A percentile compares a stretch with the other conserved stretches of the same genome.
Conservation (phyloP, 2,797 vertebrate genomes). For the Picus viridis region DNA sequence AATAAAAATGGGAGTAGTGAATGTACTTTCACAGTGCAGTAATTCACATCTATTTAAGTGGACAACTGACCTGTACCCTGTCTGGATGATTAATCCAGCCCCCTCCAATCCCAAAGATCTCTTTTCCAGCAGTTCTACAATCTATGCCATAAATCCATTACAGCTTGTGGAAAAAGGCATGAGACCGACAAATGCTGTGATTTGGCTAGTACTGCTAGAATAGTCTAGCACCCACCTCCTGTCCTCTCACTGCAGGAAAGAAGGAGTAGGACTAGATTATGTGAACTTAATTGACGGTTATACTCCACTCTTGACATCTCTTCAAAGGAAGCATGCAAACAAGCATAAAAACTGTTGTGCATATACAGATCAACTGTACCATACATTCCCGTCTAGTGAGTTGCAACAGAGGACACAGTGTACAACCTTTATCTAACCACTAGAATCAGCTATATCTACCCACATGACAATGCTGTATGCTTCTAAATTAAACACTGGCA, state of each 20-base stretch:
- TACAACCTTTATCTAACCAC: not conserved
- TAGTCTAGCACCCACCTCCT: not conserved
- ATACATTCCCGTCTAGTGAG: not conserved
- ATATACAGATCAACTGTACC: not conserved
- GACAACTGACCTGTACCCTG: not conserved
- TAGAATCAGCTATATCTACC: slow-evolving; percentile 1
- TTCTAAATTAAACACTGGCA: slow-evolving; percentile 46
- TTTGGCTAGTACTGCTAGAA: not conserved
- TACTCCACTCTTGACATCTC: not conserved
- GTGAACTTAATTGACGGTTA: not conserved
- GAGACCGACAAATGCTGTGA: not conserved
- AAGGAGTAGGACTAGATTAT: not conserved
- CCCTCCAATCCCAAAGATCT: not conserved
- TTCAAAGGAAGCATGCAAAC: not conserved
- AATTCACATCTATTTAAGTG: not conserved
- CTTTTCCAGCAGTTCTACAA: not conserved
- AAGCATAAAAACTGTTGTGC: slow-evolving; percentile 13
- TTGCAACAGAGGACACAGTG: not conserved
- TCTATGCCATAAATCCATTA: not conserved
- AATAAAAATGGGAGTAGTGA: not conserved
- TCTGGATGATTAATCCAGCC: not conserved
- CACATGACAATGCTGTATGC: slow-evolving; percentile 20
- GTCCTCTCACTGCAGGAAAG: not conserved
- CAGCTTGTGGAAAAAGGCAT: not conserved
- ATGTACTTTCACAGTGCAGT: not conserved